Base-by-base conservation (phyloP, 2,888 invertebrate species). In the Netelia virgata region DNA sequence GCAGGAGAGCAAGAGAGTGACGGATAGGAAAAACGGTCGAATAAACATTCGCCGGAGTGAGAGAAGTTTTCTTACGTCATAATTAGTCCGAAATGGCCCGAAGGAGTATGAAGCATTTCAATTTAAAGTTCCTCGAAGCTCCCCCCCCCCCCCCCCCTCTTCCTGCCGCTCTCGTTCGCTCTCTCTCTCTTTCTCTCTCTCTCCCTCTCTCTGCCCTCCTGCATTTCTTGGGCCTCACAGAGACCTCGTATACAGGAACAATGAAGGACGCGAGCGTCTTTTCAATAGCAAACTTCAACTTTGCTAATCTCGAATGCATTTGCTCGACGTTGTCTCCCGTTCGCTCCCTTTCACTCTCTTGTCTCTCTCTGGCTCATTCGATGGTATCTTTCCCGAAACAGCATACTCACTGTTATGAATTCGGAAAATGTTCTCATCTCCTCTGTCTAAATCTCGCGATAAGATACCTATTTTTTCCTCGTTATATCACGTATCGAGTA, bases 31-130 rank as follows among this genome's bases (percentile, higher is more conserved):
- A 43, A 73, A 73, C 63, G 72, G 68, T 16, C 41, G 69, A 66
- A 80, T 76, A 81, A 77, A 73, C 76, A 84, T 77, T 18, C 55
- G 57, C 64, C 50, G 28, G 59, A 55, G 61, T 57, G 69, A 72
- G 68, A 73, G 36, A 83, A 75, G 70, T 80, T 79, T 77, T 69
- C 81, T 63, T 74, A 81, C 84, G 64, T 76, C 73, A 81, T 77
- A 84, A 81, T 81, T 81, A 84, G 69, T 73, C 77, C 57, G 63
- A 80, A 84, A 84, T 72, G 73, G 76, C 73, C 69, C 36, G 63
- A 74, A 84, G 84, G 77, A 41, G 68, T 81, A 73, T 63, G 63
- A 77, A 81, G 64, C 77, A 81, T 81, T 84, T 84, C 81, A 84
- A 84, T 84, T 84, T 77, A 84, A 84, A 84, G 84, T 84, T 84